These are phyloP conservation scores for Strigamia maritima DNA, from an alignment of 2,888 invertebrate genomes.

Conservation along the genomic window DNA sequence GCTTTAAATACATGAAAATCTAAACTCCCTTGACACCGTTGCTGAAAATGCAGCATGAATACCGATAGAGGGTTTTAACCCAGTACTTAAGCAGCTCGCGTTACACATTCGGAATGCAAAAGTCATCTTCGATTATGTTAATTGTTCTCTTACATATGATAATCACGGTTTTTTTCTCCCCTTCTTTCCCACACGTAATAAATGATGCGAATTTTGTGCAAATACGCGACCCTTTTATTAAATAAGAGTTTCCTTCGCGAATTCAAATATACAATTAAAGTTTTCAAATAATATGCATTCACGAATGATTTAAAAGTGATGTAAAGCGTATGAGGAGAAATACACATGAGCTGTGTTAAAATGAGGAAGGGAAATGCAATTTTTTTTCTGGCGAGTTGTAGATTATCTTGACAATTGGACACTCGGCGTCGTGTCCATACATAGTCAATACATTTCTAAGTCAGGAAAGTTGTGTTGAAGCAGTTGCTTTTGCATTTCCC, in stretches of 20 bases:
- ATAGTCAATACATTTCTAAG: slow-evolving; percentile 2
- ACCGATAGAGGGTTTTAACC: slow-evolving; percentile 13
- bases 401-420: slow-evolving; percentile 4
- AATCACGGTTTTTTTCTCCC: not conserved
- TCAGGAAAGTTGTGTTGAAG: slow-evolving; percentile 19
- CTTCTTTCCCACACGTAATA: not conserved
- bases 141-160: slow-evolving; percentile 13
- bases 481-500: slow-evolving; percentile 12
- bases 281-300: not conserved
- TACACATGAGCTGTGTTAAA: not conserved
- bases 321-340: not conserved
- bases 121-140: slow-evolving; percentile 24
- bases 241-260: not conserved
- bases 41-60: not conserved
- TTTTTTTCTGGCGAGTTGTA: not conserved
- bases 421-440: not conserved
- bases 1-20: slow-evolving; percentile 27
- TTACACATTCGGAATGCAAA: slow-evolving; percentile 30
- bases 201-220: not conserved
- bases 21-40: not conserved
- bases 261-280: not conserved
- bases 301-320: not conserved
- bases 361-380: not conserved
- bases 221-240: slow-evolving; percentile 4
- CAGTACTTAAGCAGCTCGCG: not conserved